Conservation (phyloP, 1,140 invertebrate species). For the Aphelenchoides besseyi region DNA sequence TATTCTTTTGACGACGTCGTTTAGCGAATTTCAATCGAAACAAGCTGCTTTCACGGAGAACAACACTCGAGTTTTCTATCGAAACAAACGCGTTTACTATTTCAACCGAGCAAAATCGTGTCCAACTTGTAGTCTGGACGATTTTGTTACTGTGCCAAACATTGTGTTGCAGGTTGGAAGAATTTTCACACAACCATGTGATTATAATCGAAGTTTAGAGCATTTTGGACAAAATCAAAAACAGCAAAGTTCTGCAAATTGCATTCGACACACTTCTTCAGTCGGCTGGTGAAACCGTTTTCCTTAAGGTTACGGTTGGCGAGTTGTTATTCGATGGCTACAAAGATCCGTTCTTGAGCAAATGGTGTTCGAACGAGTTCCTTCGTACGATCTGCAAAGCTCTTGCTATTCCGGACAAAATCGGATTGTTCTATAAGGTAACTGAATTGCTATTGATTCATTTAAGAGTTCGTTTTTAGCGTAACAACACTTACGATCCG, state of each 20-base stretch:
- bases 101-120: constrained; percentile 50
- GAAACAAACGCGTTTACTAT: constrained; percentile 45
- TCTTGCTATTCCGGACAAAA: constrained; percentile 45
- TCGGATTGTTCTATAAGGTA: constrained; percentile 60
- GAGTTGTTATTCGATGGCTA: constrained; percentile 59
- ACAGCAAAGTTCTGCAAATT: not conserved
- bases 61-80: constrained; percentile 51
- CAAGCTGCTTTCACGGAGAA: constrained; percentile 34
- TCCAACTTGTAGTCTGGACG: constrained; percentile 36
- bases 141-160: constrained; percentile 54
- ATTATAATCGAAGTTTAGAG: constrained; percentile 29
- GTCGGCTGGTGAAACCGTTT: constrained; percentile 38
- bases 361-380: constrained; percentile 38
- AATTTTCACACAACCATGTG: constrained; percentile 13
- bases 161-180: constrained; percentile 54
- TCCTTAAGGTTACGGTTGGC: constrained; percentile 38
- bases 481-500: constrained; percentile 54
- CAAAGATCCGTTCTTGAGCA: constrained; percentile 49
- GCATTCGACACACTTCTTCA: constrained; percentile 23
- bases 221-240: constrained; percentile 20
- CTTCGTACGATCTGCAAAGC: constrained; percentile 41
- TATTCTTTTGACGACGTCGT: constrained; percentile 26
- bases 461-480: constrained; percentile 32
- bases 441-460: constrained; percentile 6
- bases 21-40: constrained; percentile 42